Evolutionary conservation across 30 jellyfish, hydroid and myxozoan species (phyloP), one percentile per base, ranked within the genome.

Genomic region (Chrysaora quinquecirrha): DNA sequence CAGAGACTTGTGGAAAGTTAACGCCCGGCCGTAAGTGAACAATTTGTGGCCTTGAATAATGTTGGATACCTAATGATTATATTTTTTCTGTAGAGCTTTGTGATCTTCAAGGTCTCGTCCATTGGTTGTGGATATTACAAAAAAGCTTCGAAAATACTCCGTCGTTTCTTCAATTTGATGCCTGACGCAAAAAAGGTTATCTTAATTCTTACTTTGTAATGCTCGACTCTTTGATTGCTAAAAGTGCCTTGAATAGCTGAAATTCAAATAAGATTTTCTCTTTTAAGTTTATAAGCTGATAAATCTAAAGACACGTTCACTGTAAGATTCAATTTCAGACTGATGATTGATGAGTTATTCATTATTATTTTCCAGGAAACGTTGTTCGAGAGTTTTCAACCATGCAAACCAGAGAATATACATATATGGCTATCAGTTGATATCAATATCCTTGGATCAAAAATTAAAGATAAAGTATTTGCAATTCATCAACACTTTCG

Each of bases 391-490:
- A 62, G 19, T 22, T 62, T 62, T 24, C 73, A 62, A 2, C 48
- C 73, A 19, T 62, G 34, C 6, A 62, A 62, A 62, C 34, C 12
- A 19, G 34, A 62, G 34, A 19, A 32, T 34, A 29, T 62, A 22
- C 73, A 30, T 14, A 62, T 62, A 62, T 62, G 73, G 73, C 16
- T 32, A 20, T 3, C 73, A 20, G 24, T 62, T 62, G 46, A 29
- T 9, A 22, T 62, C 73, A 21, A 62, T 62, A 14, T 32, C 7
- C 34, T 62, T 22, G 34, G 7, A 0, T n/a, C 16, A 32, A 29
- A 29, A 24, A 16, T 24, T 4, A 22, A 7, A 22, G 73, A 62
- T 0, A 62, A 24, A 34, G 73, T 62, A 62, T 21, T 10, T 30
- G 16, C 28, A n/a, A n/a, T n/a, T n/a, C n/a, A n/a, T n/a, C n/a